Evolutionary conservation across 2,888 invertebrate genomes (phyloP).

Genomic region (Nemurella pictetii): DNA sequence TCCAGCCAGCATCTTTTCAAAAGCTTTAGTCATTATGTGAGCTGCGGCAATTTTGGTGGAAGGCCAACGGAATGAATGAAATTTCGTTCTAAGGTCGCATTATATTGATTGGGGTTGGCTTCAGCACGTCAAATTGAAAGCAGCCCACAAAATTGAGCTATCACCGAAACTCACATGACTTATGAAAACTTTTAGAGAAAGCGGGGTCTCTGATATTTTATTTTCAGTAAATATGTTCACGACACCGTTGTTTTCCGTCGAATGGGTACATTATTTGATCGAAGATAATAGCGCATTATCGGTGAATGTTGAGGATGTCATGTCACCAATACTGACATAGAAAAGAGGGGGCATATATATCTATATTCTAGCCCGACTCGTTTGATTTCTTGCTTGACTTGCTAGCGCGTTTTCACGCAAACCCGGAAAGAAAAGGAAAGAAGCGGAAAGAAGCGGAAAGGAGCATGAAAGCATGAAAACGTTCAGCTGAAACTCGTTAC

Average conservation of each 20-base stretch:
- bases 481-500: conserved; percentile 25
- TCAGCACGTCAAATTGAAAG: not conserved
- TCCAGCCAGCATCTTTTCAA: not conserved
- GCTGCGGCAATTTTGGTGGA: not conserved
- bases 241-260: not conserved
- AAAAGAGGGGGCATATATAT: not conserved
- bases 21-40: not conserved
- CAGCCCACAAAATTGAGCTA: not conserved
- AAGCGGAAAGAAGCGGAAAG: conserved; percentile 17
- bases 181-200: not conserved
- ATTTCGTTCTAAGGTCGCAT: not conserved
- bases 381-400: not conserved
- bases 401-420: not conserved
- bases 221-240: not conserved
- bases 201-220: not conserved
- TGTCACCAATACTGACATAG: not conserved
- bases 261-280: not conserved
- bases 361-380: not conserved
- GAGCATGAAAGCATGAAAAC: not conserved
- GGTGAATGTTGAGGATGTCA: not conserved
- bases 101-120: not conserved
- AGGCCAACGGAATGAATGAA: not conserved
- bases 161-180: not conserved
- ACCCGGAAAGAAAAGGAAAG: not conserved
- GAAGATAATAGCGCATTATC: not conserved